Evolutionary conservation across 2,888 invertebrate genomes (phyloP), one percentile per base, ranked within the genome.

Genomic region (Zele albiditarsus): DNA sequence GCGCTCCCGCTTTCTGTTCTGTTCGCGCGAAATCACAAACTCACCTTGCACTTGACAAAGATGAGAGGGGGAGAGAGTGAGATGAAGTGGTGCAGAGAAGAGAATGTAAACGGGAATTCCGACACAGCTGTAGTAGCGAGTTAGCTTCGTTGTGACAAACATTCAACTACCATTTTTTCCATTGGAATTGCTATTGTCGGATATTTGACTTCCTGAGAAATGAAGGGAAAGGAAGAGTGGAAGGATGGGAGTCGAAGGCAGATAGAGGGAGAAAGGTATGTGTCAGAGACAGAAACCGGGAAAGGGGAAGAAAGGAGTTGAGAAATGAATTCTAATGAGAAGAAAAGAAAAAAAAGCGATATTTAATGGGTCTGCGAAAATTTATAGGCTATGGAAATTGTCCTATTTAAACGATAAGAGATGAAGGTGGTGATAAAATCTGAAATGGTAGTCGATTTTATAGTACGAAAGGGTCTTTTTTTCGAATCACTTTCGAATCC

Each of bases 121-220:
- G 76, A 80, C 80, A 81, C 83, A 78, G 80, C 78, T 83, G 82
- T 82, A 82, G 73, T 75, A 74, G 74, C 66, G 76, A 80, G 76
- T 74, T 75, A 79, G 74, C 60, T 74, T 69, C 58, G 74, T 28
- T 62, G 63, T 74, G 23, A 86, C 83, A 84, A 84, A 80, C 75
- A 67, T 75, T 80, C 79, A 84, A 83, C 80, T 80, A 82, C 79
- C 16, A 75, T 83, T 87, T 76, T 86, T 86, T 87, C 80, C 75
- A 70, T 70, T 76, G 78, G 79, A 80, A 83, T 85, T 84, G 85
- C 85, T 86, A 86, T 86, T 86, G 85, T 85, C 80, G 85, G 81
- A 85, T 86, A 83, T 82, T 84, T 77, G 69, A 70, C 58, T 77
- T 72, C 65, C n/a, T 58, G 68, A 42, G 46, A 49, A 23, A 58